phyloP scores from a whole-genome alignment of 2,113 vertebrate species.

The Tragelaphus imberbis region DNA sequence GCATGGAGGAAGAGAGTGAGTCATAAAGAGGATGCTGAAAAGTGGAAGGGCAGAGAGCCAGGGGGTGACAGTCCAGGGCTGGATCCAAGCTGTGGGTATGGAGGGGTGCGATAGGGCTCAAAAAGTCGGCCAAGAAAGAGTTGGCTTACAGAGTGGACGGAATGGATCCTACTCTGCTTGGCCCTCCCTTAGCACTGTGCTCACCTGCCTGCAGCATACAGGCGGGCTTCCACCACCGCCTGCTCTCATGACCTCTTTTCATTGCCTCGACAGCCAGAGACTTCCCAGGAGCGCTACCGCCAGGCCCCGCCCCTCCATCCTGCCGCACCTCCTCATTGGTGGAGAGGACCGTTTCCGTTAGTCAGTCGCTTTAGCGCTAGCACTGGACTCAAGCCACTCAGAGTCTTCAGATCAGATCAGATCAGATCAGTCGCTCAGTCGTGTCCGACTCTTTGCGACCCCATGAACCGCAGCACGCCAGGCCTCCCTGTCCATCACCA shows the following conservation, averaged over 20 bases:
- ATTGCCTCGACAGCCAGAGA: rapidly evolving
- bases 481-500: no score
- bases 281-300: neutral
- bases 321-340: no score
- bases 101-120: neutral
- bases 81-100: neutral
- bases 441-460: no score
- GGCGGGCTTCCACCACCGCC: neutral
- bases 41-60: neutral
- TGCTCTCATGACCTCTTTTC: neutral
- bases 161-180: neutral
- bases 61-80: neutral
- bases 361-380: no score
- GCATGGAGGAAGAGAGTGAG: neutral
- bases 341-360: no score
- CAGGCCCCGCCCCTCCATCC: no score
- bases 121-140: neutral
- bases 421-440: no score
- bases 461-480: no score
- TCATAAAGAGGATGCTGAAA: neutral
- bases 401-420: no score
- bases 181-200: neutral
- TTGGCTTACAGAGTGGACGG: neutral
- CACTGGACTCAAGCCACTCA: no score
- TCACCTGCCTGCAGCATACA: slow-evolving; percentile 67